Percentiles rank a stretch among this genome's conserved stretches.
These are phyloP conservation scores for Pinna nobilis DNA, from an alignment of 1,140 invertebrate species.

Conservation along the genomic window DNA sequence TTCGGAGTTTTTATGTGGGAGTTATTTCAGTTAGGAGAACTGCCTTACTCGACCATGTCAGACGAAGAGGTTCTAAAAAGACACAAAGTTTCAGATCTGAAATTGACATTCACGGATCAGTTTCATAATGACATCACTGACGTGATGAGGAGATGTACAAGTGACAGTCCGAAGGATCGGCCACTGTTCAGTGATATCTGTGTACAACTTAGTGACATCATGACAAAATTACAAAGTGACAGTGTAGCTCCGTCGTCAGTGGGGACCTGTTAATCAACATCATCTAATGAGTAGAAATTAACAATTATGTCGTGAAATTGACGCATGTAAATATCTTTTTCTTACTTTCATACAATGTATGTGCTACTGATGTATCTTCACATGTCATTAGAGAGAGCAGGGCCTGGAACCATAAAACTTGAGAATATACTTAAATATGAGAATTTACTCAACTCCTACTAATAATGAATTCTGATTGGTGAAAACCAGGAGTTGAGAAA, in stretches of 20 bases:
- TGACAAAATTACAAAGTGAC: conserved; percentile 8
- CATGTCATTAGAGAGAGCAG: too few relatives aligned
- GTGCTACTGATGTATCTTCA: too few relatives aligned
- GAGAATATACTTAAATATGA: too few relatives aligned
- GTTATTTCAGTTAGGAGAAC: conserved; percentile 69
- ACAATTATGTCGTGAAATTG: too few relatives aligned
- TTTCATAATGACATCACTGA: conserved; percentile 78
- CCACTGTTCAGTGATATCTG: conserved; percentile 74
- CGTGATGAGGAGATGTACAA: conserved; percentile 80
- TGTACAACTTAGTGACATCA: conserved; percentile 22
- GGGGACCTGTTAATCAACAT: too few relatives aligned
- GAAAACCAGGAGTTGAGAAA: too few relatives aligned
- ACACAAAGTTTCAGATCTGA: conserved; percentile 59
- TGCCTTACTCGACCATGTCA: conserved; percentile 64
- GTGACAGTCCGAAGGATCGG: conserved; percentile 80
- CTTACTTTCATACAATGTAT: too few relatives aligned
- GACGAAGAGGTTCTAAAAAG: conserved; percentile 80
- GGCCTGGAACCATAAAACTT: too few relatives aligned
- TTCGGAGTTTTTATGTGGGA: conserved; percentile 73
- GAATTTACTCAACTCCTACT: too few relatives aligned
- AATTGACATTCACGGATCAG: conserved; percentile 55
- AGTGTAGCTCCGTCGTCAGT: not conserved
- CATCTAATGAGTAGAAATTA: too few relatives aligned
- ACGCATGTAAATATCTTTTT: too few relatives aligned
- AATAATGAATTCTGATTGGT: too few relatives aligned